phyloP scores from a whole-genome alignment of 2,113 vertebrate species.

The Macaca nemestrina region DNA sequence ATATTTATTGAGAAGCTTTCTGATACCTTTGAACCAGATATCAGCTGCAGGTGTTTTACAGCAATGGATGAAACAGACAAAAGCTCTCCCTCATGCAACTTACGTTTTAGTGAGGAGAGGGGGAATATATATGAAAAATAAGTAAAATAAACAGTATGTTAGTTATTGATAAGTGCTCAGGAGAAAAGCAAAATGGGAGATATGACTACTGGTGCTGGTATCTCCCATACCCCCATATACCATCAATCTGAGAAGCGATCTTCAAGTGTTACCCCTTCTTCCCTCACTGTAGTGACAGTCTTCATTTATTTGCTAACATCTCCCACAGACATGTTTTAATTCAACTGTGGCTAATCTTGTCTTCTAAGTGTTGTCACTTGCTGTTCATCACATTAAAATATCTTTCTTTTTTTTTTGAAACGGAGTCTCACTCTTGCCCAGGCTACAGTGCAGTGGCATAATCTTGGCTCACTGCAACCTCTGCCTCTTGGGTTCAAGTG shows the following conservation, averaged over 20 bases:
- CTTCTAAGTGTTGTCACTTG: background rate
- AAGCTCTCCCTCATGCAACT: background rate
- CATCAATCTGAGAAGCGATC: background rate
- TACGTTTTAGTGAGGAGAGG: background rate
- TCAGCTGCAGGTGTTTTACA: background rate
- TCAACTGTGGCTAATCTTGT: background rate
- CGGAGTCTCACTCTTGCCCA: no score
- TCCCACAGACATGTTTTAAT: background rate
- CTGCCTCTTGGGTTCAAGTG: no score
- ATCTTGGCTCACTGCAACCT: no score
- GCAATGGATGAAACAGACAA: background rate
- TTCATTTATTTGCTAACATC: background rate
- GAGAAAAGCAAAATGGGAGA: background rate
- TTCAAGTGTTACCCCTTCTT: background rate
- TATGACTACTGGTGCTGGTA: background rate
- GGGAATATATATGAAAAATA: background rate
- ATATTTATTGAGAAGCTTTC: background rate
- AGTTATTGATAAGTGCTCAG: background rate
- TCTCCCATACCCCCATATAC: background rate
- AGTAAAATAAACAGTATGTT: background rate
- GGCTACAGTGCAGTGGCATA: no score
- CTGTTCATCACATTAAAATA: background rate
- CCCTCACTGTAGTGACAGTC: background rate
- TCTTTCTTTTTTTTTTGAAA: no score
- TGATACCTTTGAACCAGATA: background rate